Percentiles rank a stretch among this genome's conserved stretches.
phyloP scores from a whole-genome alignment of 1,140 invertebrate species.

The Cydia amplana region DNA sequence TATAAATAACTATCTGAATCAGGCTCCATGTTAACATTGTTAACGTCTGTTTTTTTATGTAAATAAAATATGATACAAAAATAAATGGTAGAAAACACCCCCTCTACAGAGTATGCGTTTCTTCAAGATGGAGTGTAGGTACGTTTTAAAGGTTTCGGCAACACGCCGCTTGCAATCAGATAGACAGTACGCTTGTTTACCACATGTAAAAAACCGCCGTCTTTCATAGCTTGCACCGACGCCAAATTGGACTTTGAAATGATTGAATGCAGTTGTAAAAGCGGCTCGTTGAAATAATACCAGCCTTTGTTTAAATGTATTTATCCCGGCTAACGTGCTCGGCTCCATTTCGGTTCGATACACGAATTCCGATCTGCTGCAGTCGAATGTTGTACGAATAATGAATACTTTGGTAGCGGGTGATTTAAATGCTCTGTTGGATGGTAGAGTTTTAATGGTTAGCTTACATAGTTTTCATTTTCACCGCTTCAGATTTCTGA shows the following conservation, averaged over 20 bases:
- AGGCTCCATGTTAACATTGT: no score
- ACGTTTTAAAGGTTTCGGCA: no score
- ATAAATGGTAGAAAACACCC: no score
- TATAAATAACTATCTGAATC: no score
- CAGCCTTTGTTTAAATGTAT: slow-evolving; percentile 57
- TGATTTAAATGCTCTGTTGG: no score
- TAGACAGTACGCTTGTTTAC: neutral
- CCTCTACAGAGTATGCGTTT: no score
- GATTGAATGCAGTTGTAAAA: slow-evolving; percentile 75
- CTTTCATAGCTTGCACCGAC: slow-evolving; percentile 38
- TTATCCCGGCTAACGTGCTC: slow-evolving; percentile 39
- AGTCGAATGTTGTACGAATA: neutral
- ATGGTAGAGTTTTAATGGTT: no score
- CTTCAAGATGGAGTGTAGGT: no score
- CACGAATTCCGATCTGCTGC: neutral
- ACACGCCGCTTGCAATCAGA: neutral
- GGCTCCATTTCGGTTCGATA: neutral
- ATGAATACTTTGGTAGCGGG: neutral
- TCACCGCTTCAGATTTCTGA: no score
- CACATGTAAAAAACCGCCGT: slow-evolving; percentile 34
- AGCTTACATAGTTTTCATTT: no score
- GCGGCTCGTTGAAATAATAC: slow-evolving; percentile 59
- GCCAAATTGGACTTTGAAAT: slow-evolving; percentile 71
- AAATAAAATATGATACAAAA: no score
- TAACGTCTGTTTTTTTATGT: no score